phyloP scores from a whole-genome alignment of 2,888 invertebrate species.

The Euclidia mi region DNA sequence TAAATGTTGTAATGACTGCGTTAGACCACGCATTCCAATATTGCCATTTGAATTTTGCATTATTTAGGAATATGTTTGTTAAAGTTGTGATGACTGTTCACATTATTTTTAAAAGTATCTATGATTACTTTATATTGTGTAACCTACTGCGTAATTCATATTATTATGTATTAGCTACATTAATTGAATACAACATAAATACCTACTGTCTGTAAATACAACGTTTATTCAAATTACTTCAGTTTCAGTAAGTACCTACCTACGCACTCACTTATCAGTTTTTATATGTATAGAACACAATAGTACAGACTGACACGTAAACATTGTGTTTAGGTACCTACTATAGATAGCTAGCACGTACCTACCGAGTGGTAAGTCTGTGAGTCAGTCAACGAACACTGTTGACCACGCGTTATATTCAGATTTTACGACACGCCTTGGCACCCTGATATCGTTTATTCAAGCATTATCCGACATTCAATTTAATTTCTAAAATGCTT shows the following conservation, averaged over 20 bases:
- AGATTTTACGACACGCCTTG: conserved; percentile 18
- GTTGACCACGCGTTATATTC: conserved; percentile 9
- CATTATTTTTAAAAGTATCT: too few relatives aligned
- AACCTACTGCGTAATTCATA: too few relatives aligned
- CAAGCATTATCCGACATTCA: neutral
- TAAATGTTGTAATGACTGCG: too few relatives aligned
- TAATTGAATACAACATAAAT: too few relatives aligned
- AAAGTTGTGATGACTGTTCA: too few relatives aligned
- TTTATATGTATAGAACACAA: neutral
- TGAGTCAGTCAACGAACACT: conserved; percentile 2
- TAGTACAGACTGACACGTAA: neutral
- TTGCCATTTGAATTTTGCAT: too few relatives aligned
- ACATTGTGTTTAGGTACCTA: conserved; percentile 9
- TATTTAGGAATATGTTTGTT: too few relatives aligned
- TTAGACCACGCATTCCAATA: too few relatives aligned
- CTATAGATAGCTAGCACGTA: conserved; percentile 24
- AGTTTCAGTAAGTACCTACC: too few relatives aligned
- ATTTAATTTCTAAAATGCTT: neutral
- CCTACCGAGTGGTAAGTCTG: conserved; percentile 25
- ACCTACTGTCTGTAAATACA: neutral
- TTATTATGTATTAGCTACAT: too few relatives aligned
- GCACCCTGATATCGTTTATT: conserved; percentile 6
- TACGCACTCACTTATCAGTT: neutral
- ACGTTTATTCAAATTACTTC: neutral
- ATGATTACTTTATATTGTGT: too few relatives aligned